Evolutionary conservation across 92 coral and sea anemone genomes (phyloP).

Genomic region (Porites divaricata): DNA sequence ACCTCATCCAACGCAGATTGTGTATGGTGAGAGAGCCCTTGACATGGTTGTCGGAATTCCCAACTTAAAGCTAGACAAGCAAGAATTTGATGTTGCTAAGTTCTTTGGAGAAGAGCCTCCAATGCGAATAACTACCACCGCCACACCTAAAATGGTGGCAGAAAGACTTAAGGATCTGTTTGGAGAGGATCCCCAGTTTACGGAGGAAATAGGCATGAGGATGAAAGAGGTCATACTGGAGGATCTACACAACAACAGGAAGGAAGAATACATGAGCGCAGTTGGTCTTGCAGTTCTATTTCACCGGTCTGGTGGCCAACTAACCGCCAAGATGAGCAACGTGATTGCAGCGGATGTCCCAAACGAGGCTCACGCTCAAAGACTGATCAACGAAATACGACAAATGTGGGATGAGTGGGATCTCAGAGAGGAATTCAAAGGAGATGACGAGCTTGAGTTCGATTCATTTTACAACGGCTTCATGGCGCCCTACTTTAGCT

Average conservation of each 20-base stretch:
- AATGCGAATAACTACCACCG: conserved; percentile 40
- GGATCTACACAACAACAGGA: conserved; percentile 68
- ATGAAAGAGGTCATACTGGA: conserved; percentile 74
- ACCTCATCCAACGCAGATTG: conserved; percentile 36
- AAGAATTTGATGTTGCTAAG: conserved; percentile 46
- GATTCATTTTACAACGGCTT: conserved; percentile 71
- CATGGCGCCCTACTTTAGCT: conserved; percentile 69
- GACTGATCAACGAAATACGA: conserved; percentile 46
- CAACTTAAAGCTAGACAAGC: not conserved
- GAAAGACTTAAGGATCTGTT: conserved; percentile 55
- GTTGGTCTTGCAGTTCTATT: conserved; percentile 73
- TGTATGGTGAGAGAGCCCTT: conserved; percentile 54
- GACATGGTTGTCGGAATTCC: conserved; percentile 41
- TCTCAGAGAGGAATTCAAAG: conserved; percentile 42
- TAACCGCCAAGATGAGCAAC: conserved; percentile 61
- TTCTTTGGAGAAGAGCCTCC: conserved; percentile 52
- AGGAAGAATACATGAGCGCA: conserved; percentile 81
- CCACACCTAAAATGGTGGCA: conserved; percentile 37
- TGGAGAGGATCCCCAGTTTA: conserved; percentile 74
- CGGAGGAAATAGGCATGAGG: conserved; percentile 59
- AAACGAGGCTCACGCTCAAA: conserved; percentile 25
- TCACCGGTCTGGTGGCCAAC: conserved; percentile 79
- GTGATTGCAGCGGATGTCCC: conserved; percentile 49
- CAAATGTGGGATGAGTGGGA: conserved; percentile 70
- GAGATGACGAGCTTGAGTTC: conserved; percentile 58